These are phyloP conservation scores for Caenorhabditis plicata DNA, from an alignment of 2,888 invertebrate genomes.

Conservation along the genomic window DNA sequence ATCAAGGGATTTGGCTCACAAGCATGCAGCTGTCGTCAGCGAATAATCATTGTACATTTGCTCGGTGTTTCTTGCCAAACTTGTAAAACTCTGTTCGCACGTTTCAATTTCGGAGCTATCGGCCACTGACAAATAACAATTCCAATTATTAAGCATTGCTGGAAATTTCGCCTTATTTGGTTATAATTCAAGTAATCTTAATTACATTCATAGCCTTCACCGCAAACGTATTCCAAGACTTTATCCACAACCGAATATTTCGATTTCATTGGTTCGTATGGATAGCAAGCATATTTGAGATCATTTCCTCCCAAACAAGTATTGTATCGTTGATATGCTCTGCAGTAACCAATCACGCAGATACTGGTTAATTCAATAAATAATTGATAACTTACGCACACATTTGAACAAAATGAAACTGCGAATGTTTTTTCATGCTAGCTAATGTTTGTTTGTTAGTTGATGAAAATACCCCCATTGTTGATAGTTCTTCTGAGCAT, in stretches of 20 bases:
- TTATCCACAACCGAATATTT: conserved; percentile 45
- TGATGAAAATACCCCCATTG: conserved; percentile 38
- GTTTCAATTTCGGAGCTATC: conserved; percentile 37
- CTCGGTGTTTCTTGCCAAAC: conserved; percentile 23
- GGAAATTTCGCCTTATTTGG: conserved; percentile 1
- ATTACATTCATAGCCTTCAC: conserved; percentile 47
- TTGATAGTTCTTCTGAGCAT: conserved; percentile 32
- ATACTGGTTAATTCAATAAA: too few species aligned
- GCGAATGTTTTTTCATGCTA: conserved; percentile 42
- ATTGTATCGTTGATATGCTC: conserved; percentile 48
- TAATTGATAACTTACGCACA: conserved; percentile 47
- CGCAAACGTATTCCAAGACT: conserved; percentile 48
- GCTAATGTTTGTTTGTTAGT: conserved; percentile 22
- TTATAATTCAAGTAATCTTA: not conserved
- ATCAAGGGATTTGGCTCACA: conserved; percentile 19
- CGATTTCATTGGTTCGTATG: conserved; percentile 47
- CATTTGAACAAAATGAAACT: conserved; percentile 40
- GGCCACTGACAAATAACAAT: conserved; percentile 43
- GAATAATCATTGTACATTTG: conserved; percentile 47
- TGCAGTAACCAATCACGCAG: conserved; percentile 17
- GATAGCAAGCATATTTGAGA: conserved; percentile 45
- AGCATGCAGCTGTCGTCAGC: conserved; percentile 42
- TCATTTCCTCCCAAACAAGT: conserved; percentile 42
- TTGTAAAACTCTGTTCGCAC: conserved; percentile 43
- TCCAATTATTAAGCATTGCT: conserved; percentile 53